Percentiles rank a stretch among this genome's conserved stretches.
phyloP scores from a whole-genome alignment of 2,888 invertebrate species.

The Lepidonotus clava region DNA sequence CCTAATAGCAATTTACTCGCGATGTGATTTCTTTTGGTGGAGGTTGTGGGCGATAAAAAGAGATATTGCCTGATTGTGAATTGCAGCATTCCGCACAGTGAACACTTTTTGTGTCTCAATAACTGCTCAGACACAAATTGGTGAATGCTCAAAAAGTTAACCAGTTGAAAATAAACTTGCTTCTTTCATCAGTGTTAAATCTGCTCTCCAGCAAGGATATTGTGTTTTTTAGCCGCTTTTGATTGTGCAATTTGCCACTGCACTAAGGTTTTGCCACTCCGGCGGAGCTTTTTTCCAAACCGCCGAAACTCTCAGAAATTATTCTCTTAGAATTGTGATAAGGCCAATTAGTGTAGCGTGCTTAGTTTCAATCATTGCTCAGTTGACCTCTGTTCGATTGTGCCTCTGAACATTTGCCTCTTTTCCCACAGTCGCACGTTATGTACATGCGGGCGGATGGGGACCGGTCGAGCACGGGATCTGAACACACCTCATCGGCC shows the following conservation, averaged over 20 bases:
- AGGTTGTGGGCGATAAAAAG: too few relatives aligned
- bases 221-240: neutral
- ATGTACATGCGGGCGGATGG: conserved; percentile 43
- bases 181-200: conserved; percentile 8
- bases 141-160: too few relatives aligned
- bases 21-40: neutral
- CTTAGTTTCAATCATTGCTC: neutral
- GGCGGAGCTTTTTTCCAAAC: neutral
- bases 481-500: conserved; percentile 32
- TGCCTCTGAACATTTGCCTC: neutral
- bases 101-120: neutral
- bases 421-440: conserved; percentile 32
- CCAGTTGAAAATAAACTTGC: neutral
- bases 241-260: neutral
- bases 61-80: conserved; percentile 25
- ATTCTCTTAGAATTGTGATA: neutral
- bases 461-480: conserved; percentile 41
- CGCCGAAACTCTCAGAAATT: neutral
- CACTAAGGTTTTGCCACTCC: neutral
- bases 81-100: neutral
- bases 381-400: neutral
- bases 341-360: neutral
- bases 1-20: conserved; percentile 15
- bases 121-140: too few relatives aligned
- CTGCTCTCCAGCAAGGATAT: neutral